These are phyloP conservation scores for Tyto alba DNA, from an alignment of 2,113 vertebrate species.

Conservation along the genomic window DNA sequence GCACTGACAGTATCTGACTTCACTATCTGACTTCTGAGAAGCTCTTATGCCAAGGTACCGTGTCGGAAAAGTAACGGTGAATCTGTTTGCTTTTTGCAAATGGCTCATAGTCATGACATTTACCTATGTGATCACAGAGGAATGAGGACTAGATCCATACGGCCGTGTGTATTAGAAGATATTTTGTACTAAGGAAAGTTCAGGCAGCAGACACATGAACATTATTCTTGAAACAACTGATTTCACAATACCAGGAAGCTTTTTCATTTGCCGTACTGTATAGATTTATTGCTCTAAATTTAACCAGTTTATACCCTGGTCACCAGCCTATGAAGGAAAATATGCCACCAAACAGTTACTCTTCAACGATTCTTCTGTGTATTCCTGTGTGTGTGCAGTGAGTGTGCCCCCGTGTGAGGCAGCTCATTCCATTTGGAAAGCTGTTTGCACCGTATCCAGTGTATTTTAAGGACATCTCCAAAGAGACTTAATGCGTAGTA, in stretches of 20 bases:
- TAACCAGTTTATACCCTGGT: not conserved
- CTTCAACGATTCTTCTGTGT: not conserved
- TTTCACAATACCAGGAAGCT: not conserved
- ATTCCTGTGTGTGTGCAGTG: rapidly evolving
- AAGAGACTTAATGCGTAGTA: not conserved
- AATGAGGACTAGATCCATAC: not conserved
- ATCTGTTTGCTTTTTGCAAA: not conserved
- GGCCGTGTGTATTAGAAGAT: not conserved
- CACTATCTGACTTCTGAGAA: not conserved
- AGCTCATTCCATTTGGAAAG: not conserved
- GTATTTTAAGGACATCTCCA: not conserved
- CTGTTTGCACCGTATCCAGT: not conserved
- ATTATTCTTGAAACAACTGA: not conserved
- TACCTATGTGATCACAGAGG: not conserved
- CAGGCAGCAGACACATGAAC: not conserved
- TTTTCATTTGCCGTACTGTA: not conserved
- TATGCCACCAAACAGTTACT: not conserved
- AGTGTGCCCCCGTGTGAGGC: not conserved
- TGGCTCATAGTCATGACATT: not conserved
- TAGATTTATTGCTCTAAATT: not conserved
- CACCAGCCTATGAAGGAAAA: not conserved
- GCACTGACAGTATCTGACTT: not conserved
- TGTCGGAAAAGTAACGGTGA: not conserved
- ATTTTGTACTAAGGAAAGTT: not conserved
- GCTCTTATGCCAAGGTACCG: not conserved